A percentile compares a stretch with the other conserved stretches of the same genome.
Evolutionary conservation across 1,140 invertebrate genomes (phyloP).

Genomic region (Belonocnema kinseyi): DNA sequence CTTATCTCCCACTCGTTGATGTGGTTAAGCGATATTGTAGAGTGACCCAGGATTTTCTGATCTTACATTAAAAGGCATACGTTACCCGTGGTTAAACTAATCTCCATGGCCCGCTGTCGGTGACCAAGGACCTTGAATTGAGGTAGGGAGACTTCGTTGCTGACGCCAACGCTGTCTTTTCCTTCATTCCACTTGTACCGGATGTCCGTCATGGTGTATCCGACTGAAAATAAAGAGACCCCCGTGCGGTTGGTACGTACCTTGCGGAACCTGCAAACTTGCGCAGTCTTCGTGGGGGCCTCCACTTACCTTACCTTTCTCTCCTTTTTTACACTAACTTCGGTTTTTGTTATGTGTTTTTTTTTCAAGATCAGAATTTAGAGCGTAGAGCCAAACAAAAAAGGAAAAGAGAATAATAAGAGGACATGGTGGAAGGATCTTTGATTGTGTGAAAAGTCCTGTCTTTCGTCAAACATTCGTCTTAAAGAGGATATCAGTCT

Average conservation of each 20-base stretch:
- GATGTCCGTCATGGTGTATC: conserved; percentile 98
- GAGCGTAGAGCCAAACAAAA: conserved; percentile 19
- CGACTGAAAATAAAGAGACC: conserved; percentile 89
- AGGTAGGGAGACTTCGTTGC: conserved; percentile 93
- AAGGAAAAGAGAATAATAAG: neutral
- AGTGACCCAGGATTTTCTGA: conserved; percentile 45
- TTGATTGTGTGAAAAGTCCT: neutral
- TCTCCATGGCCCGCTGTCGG: conserved; percentile 92
- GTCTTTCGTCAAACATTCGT: neutral
- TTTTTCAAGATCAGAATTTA: conserved; percentile 10
- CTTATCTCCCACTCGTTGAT: neutral
- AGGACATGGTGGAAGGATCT: neutral
- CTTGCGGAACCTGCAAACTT: conserved; percentile 75
- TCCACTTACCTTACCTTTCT: conserved; percentile 71
- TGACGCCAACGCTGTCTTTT: conserved; percentile 92
- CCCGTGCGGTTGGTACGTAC: conserved; percentile 82
- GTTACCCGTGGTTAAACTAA: conserved; percentile 94
- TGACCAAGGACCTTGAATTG: conserved; percentile 96
- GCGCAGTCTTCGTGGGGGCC: conserved; percentile 67
- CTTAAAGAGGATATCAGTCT: neutral
- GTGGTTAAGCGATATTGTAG: neutral
- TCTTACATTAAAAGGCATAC: conserved; percentile 62
- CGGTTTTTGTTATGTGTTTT: conserved; percentile 36
- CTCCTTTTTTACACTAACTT: conserved; percentile 30
- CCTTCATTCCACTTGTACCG: conserved; percentile 96